Conservation (phyloP, 2,113 vertebrate genomes). For the Hypomesus transpacificus region DNA sequence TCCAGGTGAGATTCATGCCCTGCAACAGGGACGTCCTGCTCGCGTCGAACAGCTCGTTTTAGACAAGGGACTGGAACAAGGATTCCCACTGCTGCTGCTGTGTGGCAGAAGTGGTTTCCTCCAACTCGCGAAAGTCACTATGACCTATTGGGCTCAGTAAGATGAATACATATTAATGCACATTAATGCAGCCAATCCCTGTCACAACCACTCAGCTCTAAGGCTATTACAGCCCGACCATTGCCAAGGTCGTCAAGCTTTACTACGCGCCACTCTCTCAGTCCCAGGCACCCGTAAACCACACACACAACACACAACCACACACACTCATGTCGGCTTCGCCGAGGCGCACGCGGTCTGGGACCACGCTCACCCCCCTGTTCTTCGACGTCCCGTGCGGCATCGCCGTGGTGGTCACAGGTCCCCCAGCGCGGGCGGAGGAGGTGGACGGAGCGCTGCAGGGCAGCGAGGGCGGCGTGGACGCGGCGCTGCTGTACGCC, state of each 20-base stretch:
- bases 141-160: background rate
- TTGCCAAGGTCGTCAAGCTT: background rate
- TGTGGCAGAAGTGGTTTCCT: background rate
- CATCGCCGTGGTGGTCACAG: slow-evolving; percentile 71
- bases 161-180: background rate
- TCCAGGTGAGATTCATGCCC: slow-evolving; percentile 65
- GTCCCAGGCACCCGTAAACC: slow-evolving; percentile 38
- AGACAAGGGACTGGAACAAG: background rate
- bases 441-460: slow-evolving; percentile 85
- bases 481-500: slow-evolving; percentile 88
- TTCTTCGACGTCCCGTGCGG: slow-evolving; percentile 46
- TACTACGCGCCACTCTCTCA: slow-evolving; percentile 47
- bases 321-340: background rate
- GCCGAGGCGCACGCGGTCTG: no score
- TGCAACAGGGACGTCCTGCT: background rate
- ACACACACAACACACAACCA: slow-evolving; percentile 11
- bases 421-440: slow-evolving; percentile 74
- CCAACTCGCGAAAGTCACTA: background rate
- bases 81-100: background rate
- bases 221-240: background rate
- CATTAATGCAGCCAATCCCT: slow-evolving; percentile 32
- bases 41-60: no score
- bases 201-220: slow-evolving; percentile 22
- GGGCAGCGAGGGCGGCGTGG: slow-evolving; percentile 82
- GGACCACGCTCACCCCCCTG: slow-evolving; percentile 52